Conservation (phyloP, 30 jellyfish, hydroid and myxozoan species). For the Pseudorhiza aurosa region DNA sequence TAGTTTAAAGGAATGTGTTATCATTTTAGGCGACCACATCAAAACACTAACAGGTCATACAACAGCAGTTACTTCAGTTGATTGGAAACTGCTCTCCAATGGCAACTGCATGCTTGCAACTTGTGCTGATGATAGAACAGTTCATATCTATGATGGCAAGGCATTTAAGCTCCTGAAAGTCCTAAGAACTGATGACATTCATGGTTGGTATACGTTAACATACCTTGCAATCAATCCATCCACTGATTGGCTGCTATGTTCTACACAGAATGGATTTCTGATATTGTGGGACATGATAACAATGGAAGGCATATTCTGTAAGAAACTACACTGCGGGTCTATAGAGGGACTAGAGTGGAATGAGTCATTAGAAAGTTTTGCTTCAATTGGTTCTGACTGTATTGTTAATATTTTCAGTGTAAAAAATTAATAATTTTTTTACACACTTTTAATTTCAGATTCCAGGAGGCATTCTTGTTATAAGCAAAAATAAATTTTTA, state of each 20-base stretch:
- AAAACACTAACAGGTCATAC: slow-evolving; percentile 82
- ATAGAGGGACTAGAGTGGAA: slow-evolving; percentile 87
- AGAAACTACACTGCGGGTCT: slow-evolving; percentile 88
- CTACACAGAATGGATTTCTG: slow-evolving; percentile 92
- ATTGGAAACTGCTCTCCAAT: slow-evolving; percentile 71
- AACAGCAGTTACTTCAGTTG: slow-evolving; percentile 94
- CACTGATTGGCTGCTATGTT: slow-evolving; percentile 51
- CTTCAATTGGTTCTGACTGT: slow-evolving; percentile 91
- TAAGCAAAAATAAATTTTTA: no score
- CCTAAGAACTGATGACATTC: slow-evolving; percentile 52
- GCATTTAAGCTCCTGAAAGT: slow-evolving; percentile 45
- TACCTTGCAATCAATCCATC: slow-evolving; percentile 67
- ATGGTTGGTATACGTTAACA: slow-evolving; percentile 96
- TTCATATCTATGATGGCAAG: slow-evolving; percentile 76
- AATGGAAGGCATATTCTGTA: slow-evolving; percentile 13
- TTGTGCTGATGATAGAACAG: slow-evolving; percentile 97
- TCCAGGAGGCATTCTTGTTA: no score
- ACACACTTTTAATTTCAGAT: no score
- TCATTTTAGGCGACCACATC: slow-evolving; percentile 44
- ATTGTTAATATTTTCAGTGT: slow-evolving; percentile 47
- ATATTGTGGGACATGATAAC: slow-evolving; percentile 75
- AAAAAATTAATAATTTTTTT: no score
- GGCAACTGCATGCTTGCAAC: slow-evolving; percentile 63
- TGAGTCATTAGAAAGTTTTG: slow-evolving; percentile 11
- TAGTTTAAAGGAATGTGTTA: no score